Conservation (phyloP, 2,888 invertebrate species). For the Opisthograptis luteolata region DNA sequence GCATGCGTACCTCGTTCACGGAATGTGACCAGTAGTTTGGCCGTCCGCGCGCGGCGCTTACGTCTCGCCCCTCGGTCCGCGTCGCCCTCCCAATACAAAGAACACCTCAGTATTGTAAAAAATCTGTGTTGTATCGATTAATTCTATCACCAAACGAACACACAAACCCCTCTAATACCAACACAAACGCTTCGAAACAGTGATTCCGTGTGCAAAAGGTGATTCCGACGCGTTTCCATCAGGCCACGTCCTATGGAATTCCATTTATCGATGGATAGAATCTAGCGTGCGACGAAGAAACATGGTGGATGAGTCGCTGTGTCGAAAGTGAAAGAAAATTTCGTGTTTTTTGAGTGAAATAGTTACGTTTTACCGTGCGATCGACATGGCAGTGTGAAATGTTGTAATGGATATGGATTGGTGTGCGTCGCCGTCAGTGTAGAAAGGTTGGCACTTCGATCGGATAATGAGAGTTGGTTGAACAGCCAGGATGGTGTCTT, state of each 20-base stretch:
- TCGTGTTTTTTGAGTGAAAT: slow-evolving; percentile 70
- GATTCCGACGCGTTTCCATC: slow-evolving; percentile 59
- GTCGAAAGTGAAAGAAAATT: slow-evolving; percentile 68
- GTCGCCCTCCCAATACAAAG: slow-evolving; percentile 78
- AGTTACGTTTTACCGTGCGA: slow-evolving; percentile 31
- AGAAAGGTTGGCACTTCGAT: slow-evolving; percentile 45
- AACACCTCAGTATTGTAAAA: slow-evolving; percentile 81
- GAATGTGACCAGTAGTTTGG: slow-evolving; percentile 71
- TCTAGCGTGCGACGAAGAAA: slow-evolving; percentile 74
- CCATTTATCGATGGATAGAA: slow-evolving; percentile 83
- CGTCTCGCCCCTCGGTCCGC: slow-evolving; percentile 54
- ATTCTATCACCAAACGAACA: slow-evolving; percentile 73
- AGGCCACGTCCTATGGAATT: slow-evolving; percentile 82
- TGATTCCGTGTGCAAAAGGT: slow-evolving; percentile 48
- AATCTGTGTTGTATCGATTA: slow-evolving; percentile 85
- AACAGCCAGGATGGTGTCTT: slow-evolving; percentile 77
- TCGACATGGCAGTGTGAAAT: slow-evolving; percentile 49
- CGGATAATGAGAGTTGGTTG: slow-evolving; percentile 66
- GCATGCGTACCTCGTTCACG: slow-evolving; percentile 74
- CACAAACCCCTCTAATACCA: slow-evolving; percentile 46
- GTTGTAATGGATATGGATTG: slow-evolving; percentile 72
- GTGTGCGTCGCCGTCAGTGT: slow-evolving; percentile 52
- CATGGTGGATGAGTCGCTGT: slow-evolving; percentile 77
- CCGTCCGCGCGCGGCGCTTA: slow-evolving; percentile 68
- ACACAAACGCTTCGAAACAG: slow-evolving; percentile 45